Evolutionary conservation across 2,797 vertebrate genomes (phyloP), one percentile per base, ranked within the genome.

Genomic region (Neoniphon sammara): DNA sequence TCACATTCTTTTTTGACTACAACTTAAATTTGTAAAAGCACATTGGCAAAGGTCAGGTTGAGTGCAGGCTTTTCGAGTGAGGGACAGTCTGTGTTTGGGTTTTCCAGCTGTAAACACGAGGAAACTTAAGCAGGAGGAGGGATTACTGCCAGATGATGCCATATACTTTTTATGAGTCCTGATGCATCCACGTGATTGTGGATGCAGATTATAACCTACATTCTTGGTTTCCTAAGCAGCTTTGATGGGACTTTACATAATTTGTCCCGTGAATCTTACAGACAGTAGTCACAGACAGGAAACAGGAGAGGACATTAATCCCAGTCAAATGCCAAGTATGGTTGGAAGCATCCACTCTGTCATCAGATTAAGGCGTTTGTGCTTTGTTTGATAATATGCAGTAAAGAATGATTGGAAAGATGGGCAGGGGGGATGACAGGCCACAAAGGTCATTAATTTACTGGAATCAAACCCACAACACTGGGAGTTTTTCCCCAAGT

Each of bases 181-280:
- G 30, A n/a, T 46, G 39, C 20, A 52, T 7, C 0, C 56, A 60
- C 27, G 47, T 62, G 56, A 57, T 66, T 34, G 75, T 17, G 78
- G 75, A 68, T 34, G 53, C 7, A 47, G 54, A 87, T 89, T 88
- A 82, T 50, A 86, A 80, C 25, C 66, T 67, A 42, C 76, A 77
- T 86, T 82, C 72, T 79, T 85, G 53, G 64, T 73, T 75, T 70
- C 66, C 81, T 83, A 89, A 90, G 74, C 84, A 84, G 87, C 88
- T 89, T 90, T 88, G 25, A 77, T 59, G 30, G 27, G 78, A 79
- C 77, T 76, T 66, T 60, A 59, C 42, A 46, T 5, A 62, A 75
- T 88, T 65, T 82, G 71, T 83, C 81, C 77, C 1, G 31, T 83
- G 86, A 83, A 87, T 84, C 82, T 86, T 85, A 58, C 2, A 14